phyloP scores from a whole-genome alignment of 2,797 vertebrate species.

The Synaphobranchus kaupii region DNA sequence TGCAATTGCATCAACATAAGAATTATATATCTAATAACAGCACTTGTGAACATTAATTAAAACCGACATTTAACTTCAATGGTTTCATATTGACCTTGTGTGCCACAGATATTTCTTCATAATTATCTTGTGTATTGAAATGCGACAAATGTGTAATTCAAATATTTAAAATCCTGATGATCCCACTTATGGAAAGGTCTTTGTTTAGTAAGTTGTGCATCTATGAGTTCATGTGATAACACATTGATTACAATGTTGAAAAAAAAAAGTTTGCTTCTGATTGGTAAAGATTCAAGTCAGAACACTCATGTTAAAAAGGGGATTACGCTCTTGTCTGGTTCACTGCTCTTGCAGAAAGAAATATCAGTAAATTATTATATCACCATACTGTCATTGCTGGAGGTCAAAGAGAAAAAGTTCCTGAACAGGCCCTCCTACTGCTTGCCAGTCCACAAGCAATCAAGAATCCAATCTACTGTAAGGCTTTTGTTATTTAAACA shows the following conservation, averaged over 20 bases:
- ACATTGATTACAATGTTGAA: not conserved
- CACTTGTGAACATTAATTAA: not conserved
- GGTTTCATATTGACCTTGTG: not conserved
- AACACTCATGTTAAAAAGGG: too few species aligned
- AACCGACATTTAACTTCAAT: not conserved
- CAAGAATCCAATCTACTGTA: not conserved
- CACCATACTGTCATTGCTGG: too few species aligned
- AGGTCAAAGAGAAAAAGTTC: not conserved
- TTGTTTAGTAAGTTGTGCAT: too few species aligned
- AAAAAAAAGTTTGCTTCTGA: not conserved
- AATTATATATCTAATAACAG: not conserved
- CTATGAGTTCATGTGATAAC: not conserved
- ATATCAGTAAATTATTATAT: too few species aligned
- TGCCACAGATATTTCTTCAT: not conserved
- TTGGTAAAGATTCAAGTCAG: not conserved
- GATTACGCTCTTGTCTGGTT: not conserved
- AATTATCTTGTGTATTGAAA: not conserved
- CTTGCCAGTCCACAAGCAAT: not conserved
- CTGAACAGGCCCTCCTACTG: not conserved
- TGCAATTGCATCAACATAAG: not conserved
- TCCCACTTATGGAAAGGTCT: too few species aligned
- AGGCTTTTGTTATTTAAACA: too few species aligned
- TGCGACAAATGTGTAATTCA: not conserved
- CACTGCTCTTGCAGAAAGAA: not conserved
- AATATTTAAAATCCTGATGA: not conserved